Percentiles rank a stretch among this genome's conserved stretches.
Evolutionary conservation across 2,797 vertebrate genomes (phyloP).

Genomic region (Sparus aurata): DNA sequence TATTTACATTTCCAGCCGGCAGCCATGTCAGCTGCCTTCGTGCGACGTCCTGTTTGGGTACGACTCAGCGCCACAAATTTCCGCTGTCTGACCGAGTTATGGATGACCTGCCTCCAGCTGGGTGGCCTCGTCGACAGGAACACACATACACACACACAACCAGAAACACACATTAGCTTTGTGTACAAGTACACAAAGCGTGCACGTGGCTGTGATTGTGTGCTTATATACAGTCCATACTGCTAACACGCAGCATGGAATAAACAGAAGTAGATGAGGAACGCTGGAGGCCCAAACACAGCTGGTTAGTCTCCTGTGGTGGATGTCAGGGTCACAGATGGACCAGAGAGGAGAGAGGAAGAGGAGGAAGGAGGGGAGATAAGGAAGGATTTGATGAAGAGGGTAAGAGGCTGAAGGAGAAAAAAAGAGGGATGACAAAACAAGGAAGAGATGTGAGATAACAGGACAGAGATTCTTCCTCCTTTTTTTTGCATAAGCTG

Average conservation of each 20-base stretch:
- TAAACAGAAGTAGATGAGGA: constrained; percentile 68
- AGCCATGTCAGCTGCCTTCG: constrained; percentile 4
- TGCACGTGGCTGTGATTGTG: background rate
- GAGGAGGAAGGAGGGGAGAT: constrained; percentile 3
- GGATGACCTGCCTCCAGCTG: constrained; percentile 49
- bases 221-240: constrained; percentile 1
- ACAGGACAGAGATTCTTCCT: background rate
- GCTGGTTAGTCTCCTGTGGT: constrained; percentile 71
- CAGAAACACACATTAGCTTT: background rate
- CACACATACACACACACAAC: background rate
- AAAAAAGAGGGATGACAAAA: constrained; percentile 16
- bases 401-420: background rate
- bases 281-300: constrained; percentile 76
- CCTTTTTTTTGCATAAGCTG: constrained; percentile 8
- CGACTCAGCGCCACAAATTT: constrained; percentile 30
- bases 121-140: constrained; percentile 44
- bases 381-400: background rate
- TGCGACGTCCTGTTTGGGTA: constrained; percentile 50
- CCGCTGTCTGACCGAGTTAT: constrained; percentile 40
- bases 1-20: constrained; percentile 2
- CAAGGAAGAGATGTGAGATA: background rate
- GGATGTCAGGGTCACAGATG: constrained; percentile 76
- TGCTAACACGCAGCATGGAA: constrained; percentile 25
- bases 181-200: constrained; percentile 36
- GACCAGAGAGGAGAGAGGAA: constrained; percentile 26